Percentiles rank a stretch among this genome's conserved stretches.
phyloP scores from a whole-genome alignment of 2,113 vertebrate species.

The Peromyscus californicus region DNA sequence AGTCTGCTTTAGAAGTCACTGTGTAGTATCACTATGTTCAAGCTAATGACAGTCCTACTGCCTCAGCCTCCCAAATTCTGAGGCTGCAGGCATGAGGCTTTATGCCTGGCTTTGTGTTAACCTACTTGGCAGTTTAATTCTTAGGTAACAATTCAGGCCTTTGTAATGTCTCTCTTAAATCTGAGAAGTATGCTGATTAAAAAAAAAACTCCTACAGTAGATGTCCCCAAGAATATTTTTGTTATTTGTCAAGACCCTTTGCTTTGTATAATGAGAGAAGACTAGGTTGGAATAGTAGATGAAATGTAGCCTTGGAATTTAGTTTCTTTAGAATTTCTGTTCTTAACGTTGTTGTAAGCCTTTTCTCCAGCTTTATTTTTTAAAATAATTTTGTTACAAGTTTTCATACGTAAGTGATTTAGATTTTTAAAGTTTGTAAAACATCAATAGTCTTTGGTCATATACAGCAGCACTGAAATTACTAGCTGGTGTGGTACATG shows the following conservation, averaged over 20 bases:
- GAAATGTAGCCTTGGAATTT: background rate
- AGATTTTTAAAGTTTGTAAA: slow-evolving; percentile 29
- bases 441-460: slow-evolving; percentile 7
- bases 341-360: background rate
- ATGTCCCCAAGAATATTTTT: background rate
- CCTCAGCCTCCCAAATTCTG: background rate
- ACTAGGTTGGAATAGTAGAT: background rate
- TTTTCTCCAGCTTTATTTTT: slow-evolving; percentile 13
- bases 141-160: slow-evolving; percentile 29
- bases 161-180: slow-evolving; percentile 57
- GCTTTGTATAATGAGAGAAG: slow-evolving; percentile 33
- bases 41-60: background rate
- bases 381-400: slow-evolving; percentile 23
- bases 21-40: background rate
- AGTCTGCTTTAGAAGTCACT: background rate
- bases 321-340: slow-evolving; percentile 27
- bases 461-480: slow-evolving; percentile 27
- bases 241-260: background rate
- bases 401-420: slow-evolving; percentile 53
- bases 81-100: background rate
- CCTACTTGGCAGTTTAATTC: slow-evolving; percentile 23
- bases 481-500: background rate
- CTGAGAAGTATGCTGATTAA: background rate
- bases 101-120: background rate
- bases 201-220: slow-evolving; percentile 14